Evolutionary conservation across 2,113 vertebrate species (phyloP).

Genomic region (Phaethornis superciliosus): DNA sequence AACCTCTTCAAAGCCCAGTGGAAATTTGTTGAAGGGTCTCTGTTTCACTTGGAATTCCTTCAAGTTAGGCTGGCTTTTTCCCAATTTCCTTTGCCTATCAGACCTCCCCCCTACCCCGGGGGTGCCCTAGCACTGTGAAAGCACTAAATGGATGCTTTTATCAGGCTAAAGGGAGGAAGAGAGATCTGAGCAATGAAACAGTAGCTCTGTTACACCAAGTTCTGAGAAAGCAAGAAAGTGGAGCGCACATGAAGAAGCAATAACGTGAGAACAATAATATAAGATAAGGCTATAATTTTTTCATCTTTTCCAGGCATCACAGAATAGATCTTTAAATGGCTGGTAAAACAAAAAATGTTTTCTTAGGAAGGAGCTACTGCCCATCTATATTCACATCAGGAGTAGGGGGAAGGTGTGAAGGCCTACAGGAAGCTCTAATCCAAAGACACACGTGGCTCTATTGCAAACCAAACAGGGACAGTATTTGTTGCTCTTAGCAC

Average conservation of each 20-base stretch:
- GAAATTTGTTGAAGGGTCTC: not conserved
- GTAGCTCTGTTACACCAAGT: not conserved
- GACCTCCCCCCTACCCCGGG: not conserved
- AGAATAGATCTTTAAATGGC: not conserved
- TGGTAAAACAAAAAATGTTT: not conserved
- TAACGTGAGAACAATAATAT: not conserved
- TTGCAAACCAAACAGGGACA: conserved; percentile 21
- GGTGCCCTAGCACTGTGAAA: not conserved
- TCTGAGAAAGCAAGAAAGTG: not conserved
- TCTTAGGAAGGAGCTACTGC: not conserved
- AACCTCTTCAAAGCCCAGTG: not conserved
- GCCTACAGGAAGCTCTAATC: not conserved
- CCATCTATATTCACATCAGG: not conserved
- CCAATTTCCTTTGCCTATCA: not conserved
- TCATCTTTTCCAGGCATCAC: not conserved
- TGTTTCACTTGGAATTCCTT: conserved; percentile 8
- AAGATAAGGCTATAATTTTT: not conserved
- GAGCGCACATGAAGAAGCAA: not conserved
- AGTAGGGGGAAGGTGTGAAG: not conserved
- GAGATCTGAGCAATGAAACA: not conserved
- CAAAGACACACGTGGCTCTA: not conserved
- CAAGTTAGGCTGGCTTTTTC: not conserved
- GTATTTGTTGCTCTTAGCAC: not conserved
- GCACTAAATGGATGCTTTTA: not conserved
- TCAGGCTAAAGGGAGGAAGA: not conserved